Percentiles rank a stretch among this genome's conserved stretches.
Evolutionary conservation across 2,113 vertebrate species (phyloP).

Genomic region (Halcyon senegalensis): DNA sequence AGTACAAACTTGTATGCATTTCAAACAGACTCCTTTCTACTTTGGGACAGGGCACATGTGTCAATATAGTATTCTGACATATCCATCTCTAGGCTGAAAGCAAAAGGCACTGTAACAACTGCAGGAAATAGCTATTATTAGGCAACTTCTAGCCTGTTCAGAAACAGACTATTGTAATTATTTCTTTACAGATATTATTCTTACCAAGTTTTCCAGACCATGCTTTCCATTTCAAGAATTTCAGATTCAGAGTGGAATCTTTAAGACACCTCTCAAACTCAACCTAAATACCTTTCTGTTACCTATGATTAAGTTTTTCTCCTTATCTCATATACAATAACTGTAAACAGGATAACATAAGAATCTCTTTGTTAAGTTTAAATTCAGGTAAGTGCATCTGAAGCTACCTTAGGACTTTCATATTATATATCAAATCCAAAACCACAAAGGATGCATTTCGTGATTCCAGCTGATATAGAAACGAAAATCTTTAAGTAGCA

Average conservation of each 20-base stretch:
- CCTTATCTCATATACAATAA: rapidly evolving
- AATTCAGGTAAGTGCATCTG: background rate
- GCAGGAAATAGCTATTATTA: background rate
- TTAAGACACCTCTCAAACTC: background rate
- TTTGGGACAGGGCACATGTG: background rate
- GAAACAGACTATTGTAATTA: background rate
- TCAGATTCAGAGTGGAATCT: background rate
- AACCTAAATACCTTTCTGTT: background rate
- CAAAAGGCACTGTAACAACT: background rate
- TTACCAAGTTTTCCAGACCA: background rate
- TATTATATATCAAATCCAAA: background rate
- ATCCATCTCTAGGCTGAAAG: slow-evolving; percentile 8
- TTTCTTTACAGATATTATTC: background rate
- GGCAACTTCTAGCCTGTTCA: background rate
- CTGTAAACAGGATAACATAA: background rate
- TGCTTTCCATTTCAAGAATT: background rate
- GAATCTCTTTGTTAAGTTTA: background rate
- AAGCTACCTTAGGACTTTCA: background rate
- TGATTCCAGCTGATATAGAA: background rate
- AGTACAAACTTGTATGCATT: background rate
- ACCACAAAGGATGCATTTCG: background rate
- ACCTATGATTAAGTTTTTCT: background rate
- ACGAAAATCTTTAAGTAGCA: slow-evolving; percentile 18
- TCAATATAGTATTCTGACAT: background rate
- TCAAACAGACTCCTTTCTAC: background rate